These are phyloP conservation scores for Procambarus virginalis DNA, from an alignment of 1,140 invertebrate genomes.

Conservation along the genomic window DNA sequence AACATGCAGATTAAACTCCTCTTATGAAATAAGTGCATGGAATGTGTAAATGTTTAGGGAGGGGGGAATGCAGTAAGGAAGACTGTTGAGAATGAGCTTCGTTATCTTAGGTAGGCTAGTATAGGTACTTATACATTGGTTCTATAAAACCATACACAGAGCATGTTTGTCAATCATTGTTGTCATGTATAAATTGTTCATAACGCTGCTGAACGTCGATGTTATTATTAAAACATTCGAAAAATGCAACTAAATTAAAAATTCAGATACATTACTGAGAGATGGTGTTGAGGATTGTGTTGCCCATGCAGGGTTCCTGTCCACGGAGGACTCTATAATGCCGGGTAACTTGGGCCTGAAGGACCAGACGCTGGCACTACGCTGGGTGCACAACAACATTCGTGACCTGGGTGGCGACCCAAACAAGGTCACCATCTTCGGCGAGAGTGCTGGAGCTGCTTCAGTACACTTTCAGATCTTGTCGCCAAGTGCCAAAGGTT, in stretches of 20 bases:
- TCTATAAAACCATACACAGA: background rate
- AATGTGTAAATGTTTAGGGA: no score
- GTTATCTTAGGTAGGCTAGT: no score
- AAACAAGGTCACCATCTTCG: background rate
- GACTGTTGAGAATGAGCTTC: no score
- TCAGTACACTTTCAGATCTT: background rate
- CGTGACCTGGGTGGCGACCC: background rate
- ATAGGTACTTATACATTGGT: background rate
- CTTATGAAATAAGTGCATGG: background rate
- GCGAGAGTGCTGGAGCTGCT: background rate
- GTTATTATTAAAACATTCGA: background rate
- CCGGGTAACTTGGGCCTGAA: constrained; percentile 15
- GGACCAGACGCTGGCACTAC: constrained; percentile 16
- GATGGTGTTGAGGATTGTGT: background rate
- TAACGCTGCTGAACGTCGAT: background rate
- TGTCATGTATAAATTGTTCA: background rate
- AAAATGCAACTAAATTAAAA: no score
- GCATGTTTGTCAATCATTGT: background rate
- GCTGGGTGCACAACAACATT: background rate
- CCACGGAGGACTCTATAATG: background rate
- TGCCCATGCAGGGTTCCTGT: background rate
- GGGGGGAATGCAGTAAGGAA: no score
- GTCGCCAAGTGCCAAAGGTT: background rate
- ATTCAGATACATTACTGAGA: background rate
- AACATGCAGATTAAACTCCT: background rate